Evolutionary conservation across 2,113 vertebrate genomes (phyloP).

Genomic region (Podocnemis expansa): DNA sequence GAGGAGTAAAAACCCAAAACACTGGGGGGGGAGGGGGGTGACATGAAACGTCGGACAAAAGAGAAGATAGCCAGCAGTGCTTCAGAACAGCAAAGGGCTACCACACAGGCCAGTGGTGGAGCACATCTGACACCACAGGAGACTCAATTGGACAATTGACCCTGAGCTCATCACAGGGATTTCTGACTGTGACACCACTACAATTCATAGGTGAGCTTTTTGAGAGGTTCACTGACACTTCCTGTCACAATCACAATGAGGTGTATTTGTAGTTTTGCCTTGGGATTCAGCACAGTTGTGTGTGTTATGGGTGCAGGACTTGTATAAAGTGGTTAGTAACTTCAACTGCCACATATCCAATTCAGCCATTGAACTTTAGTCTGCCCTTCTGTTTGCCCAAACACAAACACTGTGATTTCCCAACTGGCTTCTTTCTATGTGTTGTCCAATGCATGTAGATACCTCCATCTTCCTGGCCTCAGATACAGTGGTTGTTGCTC

Average conservation of each 20-base stretch:
- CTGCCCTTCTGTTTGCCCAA: slow-evolving; percentile 72
- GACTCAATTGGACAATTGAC: slow-evolving; percentile 75
- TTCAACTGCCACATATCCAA: slow-evolving; percentile 53
- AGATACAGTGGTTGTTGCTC: slow-evolving; percentile 81
- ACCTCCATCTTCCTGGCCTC: slow-evolving; percentile 78
- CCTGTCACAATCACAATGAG: slow-evolving; percentile 73
- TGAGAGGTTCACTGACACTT: slow-evolving; percentile 74
- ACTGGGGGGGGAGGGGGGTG: slow-evolving; percentile 66
- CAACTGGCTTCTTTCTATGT: slow-evolving; percentile 79
- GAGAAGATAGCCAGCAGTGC: slow-evolving; percentile 79
- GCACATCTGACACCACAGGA: slow-evolving; percentile 77
- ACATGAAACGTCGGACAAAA: slow-evolving; percentile 75
- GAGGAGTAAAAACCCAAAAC: slow-evolving; percentile 28
- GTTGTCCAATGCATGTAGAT: slow-evolving; percentile 81
- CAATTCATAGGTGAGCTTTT: slow-evolving; percentile 78
- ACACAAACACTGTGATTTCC: slow-evolving; percentile 78
- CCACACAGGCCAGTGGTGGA: slow-evolving; percentile 76
- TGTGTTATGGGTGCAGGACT: slow-evolving; percentile 76
- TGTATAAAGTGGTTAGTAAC: slow-evolving; percentile 24
- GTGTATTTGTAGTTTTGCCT: slow-evolving; percentile 69
- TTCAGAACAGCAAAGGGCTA: slow-evolving; percentile 72
- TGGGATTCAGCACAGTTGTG: slow-evolving; percentile 76
- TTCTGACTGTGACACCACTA: slow-evolving; percentile 77
- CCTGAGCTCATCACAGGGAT: slow-evolving; percentile 76
- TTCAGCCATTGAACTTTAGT: slow-evolving; percentile 70